Conservation (phyloP, 2,888 invertebrate genomes). For the Cheilosia impressa region DNA sequence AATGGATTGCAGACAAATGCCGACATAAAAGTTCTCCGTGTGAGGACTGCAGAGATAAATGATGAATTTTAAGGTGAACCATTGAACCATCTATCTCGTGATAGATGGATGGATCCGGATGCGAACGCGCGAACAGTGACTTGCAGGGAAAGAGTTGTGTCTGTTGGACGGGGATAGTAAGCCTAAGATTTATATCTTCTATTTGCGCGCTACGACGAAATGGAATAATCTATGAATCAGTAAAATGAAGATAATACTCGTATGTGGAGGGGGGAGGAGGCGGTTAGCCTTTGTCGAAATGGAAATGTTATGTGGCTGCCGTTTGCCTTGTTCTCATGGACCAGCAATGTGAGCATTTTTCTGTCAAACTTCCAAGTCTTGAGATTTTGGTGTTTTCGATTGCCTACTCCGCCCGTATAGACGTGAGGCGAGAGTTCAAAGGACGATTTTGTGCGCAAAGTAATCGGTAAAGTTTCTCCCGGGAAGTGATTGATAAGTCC, state of each 20-base stretch:
- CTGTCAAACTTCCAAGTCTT: conserved; percentile 60
- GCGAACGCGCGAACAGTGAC: conserved; percentile 69
- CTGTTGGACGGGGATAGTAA: conserved; percentile 59
- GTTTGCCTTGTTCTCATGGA: background rate
- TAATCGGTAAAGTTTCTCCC: conserved; percentile 51
- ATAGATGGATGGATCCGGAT: conserved; percentile 72
- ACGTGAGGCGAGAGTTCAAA: conserved; percentile 55
- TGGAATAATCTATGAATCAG: conserved; percentile 55
- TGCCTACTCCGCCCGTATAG: background rate
- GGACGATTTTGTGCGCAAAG: conserved; percentile 7
- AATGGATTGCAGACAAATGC: conserved; percentile 75
- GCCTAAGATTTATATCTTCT: conserved; percentile 74
- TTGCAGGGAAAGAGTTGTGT: conserved; percentile 68
- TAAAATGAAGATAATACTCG: background rate
- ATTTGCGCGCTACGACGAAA: conserved; percentile 56
- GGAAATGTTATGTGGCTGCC: conserved; percentile 8
- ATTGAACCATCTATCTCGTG: conserved; percentile 72
- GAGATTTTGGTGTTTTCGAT: conserved; percentile 44
- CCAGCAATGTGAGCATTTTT: conserved; percentile 31
- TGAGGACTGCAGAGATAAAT: conserved; percentile 64
- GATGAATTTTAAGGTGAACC: conserved; percentile 75
- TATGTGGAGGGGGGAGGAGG: background rate
- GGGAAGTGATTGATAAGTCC: conserved; percentile 59
- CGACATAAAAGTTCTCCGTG: conserved; percentile 61
- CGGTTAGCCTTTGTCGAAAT: conserved; percentile 6